Evolutionary conservation across 2,888 invertebrate genomes (phyloP), one percentile per base, ranked within the genome.

Genomic region (Drosophila eohydei): DNA sequence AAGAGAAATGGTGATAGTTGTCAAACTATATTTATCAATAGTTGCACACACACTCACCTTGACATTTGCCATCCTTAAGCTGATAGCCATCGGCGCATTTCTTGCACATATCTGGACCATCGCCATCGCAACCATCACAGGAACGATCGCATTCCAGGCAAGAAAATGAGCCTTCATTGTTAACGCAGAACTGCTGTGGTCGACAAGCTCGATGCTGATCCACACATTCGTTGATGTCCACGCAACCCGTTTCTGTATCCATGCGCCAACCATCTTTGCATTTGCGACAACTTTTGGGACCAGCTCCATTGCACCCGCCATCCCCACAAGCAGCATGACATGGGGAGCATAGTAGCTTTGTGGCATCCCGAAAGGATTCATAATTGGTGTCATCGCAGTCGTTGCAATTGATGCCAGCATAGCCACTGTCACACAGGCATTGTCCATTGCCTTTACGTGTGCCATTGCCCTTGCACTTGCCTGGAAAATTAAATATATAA

Each of bases 391-490:
- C 91, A 14, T 94, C 94, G 92, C 99, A 99, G n/a, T 94, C 93
- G 60, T 95, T 94, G 93, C 99, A 99, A 32, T 94, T 92, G 0
- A 95, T 94, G 0, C 98, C 98, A 0, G 92, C 89, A 91, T 99
- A 99, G 0, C 98, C 98, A 7, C 92, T 88, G 87, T 98, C 95
- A 92, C 99, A 99, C 14, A 94, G 93, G 91, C 99, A 99, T 71
- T 96, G 95, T 0, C 99, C 99, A 90, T 96, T 97, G 0, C 99
- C 99, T 92, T 97, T 97, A 48, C 98, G 94, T 0, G 98, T 98
- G 0, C 99, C 99, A 73, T 96, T 95, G 0, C 99, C 99, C 74
- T 95, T 93, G 78, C 95, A 95, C 91, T 95, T 96, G 4, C 91
- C 91, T 91, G 6, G 6, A 12, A 21, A 50, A 46, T 9, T 14